These are phyloP conservation scores for Hypanus sabinus DNA, from an alignment of 2,113 vertebrate genomes.

Conservation along the genomic window DNA sequence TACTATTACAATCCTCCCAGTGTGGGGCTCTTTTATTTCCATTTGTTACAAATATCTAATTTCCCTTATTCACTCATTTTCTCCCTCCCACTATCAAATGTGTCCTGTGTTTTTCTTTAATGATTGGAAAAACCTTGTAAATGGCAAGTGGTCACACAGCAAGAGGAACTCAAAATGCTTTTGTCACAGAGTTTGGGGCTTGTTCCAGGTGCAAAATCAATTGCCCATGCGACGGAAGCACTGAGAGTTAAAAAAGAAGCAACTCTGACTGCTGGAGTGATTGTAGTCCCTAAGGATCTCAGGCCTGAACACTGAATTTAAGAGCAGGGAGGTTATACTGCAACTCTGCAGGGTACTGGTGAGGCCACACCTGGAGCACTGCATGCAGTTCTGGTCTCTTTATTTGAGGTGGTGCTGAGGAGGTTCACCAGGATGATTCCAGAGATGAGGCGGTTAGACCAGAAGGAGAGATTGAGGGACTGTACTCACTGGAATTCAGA, in stretches of 20 bases:
- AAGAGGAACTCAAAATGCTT: not conserved
- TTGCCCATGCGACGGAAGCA: not conserved
- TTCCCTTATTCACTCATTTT: not conserved
- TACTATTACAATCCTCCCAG: not conserved
- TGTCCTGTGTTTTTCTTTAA: no score
- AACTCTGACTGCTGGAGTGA: not conserved
- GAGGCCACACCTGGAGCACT: no score
- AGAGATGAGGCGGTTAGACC: no score
- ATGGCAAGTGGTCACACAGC: not conserved
- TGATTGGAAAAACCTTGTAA: not conserved
- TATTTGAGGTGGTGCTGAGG: no score
- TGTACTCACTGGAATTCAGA: no score
- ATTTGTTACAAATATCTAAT: not conserved
- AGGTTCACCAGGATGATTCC: no score
- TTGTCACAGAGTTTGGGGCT: not conserved
- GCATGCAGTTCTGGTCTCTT: no score
- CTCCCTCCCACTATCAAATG: not conserved
- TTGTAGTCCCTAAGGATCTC: not conserved
- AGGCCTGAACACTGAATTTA: no score
- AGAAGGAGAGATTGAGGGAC: no score
- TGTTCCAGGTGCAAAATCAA: not conserved
- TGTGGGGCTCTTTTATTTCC: not conserved
- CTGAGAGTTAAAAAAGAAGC: not conserved
- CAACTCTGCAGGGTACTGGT: no score
- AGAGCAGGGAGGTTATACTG: no score